Evolutionary conservation across 2,113 vertebrate genomes (phyloP), one percentile per base, ranked within the genome.

Genomic region (Vidua chalybeata): DNA sequence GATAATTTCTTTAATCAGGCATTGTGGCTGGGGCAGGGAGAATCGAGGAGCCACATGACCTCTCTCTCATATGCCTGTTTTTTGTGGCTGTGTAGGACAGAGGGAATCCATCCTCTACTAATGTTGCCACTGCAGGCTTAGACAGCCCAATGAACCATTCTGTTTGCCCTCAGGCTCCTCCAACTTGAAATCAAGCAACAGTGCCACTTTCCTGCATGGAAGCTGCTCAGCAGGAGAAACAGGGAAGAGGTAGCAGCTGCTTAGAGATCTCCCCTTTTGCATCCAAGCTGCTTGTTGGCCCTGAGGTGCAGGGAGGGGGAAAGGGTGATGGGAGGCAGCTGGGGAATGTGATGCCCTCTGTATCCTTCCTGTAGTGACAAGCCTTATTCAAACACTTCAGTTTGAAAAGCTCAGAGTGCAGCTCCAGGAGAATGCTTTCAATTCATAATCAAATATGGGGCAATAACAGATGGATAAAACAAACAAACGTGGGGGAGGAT

Each of bases 401-500:
- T 78, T 95, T 88, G 91, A 96, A 97, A 96, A 88, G 92, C 95
- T 91, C 86, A 84, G 89, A 95, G 91, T 93, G 94, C 89, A 96
- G 81, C 75, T 95, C 84, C 56, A 77, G 93, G 75, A 96, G 87
- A 95, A 96, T 86, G 88, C 83, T 92, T 96, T 97, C 92, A 86
- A 83, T 96, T 96, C 90, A 90, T 96, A 96, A 96, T 97, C 93
- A 97, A 96, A 96, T 94, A 90, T 80, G 85, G 92, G 96, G 93
- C 92, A 97, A 96, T 85, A 96, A 51, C 94, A 97, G 93, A 96
- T 96, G 95, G 94, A 97, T 96, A 96, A 96, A 96, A 67, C 94
- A 97, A 97, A 97, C 95, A 97, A 81, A 71, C 15, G 91, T 94
- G 89, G 63, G 82, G 72, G 91, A 96, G 87, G 90, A 90, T 83